Conservation (phyloP, 2,888 invertebrate species). For the Mechanitis messenoides region DNA sequence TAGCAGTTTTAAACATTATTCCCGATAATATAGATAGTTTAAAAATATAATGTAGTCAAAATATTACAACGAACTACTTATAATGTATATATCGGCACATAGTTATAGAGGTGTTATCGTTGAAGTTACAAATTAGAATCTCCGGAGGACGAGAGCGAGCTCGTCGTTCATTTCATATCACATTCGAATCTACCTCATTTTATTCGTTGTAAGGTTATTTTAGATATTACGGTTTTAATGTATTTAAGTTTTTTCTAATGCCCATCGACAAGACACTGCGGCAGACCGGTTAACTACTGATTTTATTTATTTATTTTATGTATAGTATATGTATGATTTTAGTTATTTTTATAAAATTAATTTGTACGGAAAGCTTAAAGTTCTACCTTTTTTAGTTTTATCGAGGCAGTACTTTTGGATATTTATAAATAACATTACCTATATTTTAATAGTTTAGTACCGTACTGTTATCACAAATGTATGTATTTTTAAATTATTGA, state of each 20-base stretch:
- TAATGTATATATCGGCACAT: constrained; percentile 41
- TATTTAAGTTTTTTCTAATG: constrained; percentile 42
- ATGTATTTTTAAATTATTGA: too few relatives aligned
- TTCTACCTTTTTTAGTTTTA: too few relatives aligned
- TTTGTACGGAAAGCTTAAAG: too few relatives aligned
- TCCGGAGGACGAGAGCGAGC: constrained; percentile 25
- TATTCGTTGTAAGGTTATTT: constrained; percentile 67
- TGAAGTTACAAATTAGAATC: constrained; percentile 10
- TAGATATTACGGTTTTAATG: constrained; percentile 56
- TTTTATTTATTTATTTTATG: constrained; percentile 34
- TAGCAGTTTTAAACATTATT: constrained; percentile 36
- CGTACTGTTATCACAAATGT: too few relatives aligned
- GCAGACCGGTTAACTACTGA: constrained; percentile 32
- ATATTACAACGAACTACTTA: constrained; percentile 69
- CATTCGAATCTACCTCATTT: constrained; percentile 75
- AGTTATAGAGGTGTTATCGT: constrained; percentile 27
- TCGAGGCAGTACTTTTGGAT: too few relatives aligned
- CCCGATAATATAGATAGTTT: constrained; percentile 45
- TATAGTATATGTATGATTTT: constrained; percentile 4
- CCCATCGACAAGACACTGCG: constrained; percentile 39
- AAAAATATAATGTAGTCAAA: constrained; percentile 49
- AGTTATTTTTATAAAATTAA: too few relatives aligned
- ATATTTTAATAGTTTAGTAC: too few relatives aligned
- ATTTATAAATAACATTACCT: too few relatives aligned
- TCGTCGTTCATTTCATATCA: constrained; percentile 66